Conservation (phyloP, 2,113 vertebrate species). For the Tor tambroides region DNA sequence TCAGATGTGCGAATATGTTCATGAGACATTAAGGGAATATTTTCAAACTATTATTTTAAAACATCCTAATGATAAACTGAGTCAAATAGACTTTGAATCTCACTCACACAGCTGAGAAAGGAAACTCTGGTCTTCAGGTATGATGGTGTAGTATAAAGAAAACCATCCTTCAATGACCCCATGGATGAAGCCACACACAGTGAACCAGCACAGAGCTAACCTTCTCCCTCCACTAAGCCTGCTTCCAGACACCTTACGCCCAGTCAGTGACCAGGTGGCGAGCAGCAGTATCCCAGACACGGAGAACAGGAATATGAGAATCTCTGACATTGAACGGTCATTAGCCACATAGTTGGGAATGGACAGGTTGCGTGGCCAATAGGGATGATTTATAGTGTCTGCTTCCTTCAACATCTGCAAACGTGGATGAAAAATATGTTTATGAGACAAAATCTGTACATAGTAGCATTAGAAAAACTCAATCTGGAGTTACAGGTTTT, state of each 20-base stretch:
- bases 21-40: neutral
- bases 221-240: conserved; percentile 72
- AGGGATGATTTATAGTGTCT: conserved; percentile 75
- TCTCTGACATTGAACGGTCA: conserved; percentile 78
- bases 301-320: conserved; percentile 80
- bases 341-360: conserved; percentile 82
- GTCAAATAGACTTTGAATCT: neutral
- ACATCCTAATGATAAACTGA: neutral
- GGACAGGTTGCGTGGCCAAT: conserved; percentile 81
- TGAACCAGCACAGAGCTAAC: conserved; percentile 87
- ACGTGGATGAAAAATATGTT: neutral
- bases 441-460: neutral
- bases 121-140: conserved; percentile 84
- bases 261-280: conserved; percentile 75
- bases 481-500: neutral
- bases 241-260: conserved; percentile 49
- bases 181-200: conserved; percentile 86
- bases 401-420: conserved; percentile 64
- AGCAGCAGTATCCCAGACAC: conserved; percentile 75
- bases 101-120: conserved; percentile 90
- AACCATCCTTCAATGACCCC: conserved; percentile 89
- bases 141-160: conserved; percentile 73
- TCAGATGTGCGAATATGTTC: neutral
- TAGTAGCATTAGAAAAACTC: neutral
- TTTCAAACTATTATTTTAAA: neutral